A percentile compares a stretch with the other conserved stretches of the same genome.
phyloP scores from a whole-genome alignment of 2,797 vertebrate species.

The Pelochelys cantorii region DNA sequence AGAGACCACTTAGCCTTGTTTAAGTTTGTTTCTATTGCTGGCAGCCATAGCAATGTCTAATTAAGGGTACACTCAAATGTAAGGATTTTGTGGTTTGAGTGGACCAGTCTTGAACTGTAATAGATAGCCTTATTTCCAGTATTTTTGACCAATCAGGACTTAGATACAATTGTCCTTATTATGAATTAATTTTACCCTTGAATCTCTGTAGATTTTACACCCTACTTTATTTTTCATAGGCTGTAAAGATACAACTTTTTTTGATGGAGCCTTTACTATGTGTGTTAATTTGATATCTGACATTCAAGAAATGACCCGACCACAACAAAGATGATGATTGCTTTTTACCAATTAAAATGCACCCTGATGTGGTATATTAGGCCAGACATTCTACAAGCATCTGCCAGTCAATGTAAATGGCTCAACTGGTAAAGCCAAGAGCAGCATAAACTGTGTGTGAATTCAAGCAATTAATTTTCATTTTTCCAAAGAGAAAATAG shows the following conservation, averaged over 20 bases:
- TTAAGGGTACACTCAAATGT: slow-evolving; percentile 28
- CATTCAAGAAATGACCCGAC: slow-evolving; percentile 62
- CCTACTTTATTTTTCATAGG: neutral
- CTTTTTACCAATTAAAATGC: slow-evolving; percentile 70
- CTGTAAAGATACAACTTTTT: slow-evolving; percentile 25
- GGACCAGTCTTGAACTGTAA: neutral
- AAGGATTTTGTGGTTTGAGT: neutral
- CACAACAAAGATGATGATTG: slow-evolving; percentile 51
- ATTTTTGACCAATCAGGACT: neutral
- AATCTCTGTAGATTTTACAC: slow-evolving; percentile 29
- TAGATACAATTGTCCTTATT: neutral
- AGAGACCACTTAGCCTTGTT: slow-evolving; percentile 42
- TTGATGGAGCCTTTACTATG: slow-evolving; percentile 39
- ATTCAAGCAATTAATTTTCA: slow-evolving; percentile 75
- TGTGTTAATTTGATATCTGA: slow-evolving; percentile 63
- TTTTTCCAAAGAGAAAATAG: slow-evolving; percentile 61
- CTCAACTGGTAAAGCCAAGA: slow-evolving; percentile 38
- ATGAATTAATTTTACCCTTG: neutral
- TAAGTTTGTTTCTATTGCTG: slow-evolving; percentile 10
- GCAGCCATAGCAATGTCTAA: slow-evolving; percentile 33
- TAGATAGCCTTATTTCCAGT: neutral
- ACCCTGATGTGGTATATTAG: slow-evolving; percentile 59
- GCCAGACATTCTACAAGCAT: slow-evolving; percentile 52
- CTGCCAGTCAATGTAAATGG: slow-evolving; percentile 73
- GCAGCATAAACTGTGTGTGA: slow-evolving; percentile 56